Percentiles rank a stretch among this genome's conserved stretches.
These are phyloP conservation scores for Harlomillsia oculata DNA, from an alignment of 1,140 invertebrate genomes.

Conservation along the genomic window DNA sequence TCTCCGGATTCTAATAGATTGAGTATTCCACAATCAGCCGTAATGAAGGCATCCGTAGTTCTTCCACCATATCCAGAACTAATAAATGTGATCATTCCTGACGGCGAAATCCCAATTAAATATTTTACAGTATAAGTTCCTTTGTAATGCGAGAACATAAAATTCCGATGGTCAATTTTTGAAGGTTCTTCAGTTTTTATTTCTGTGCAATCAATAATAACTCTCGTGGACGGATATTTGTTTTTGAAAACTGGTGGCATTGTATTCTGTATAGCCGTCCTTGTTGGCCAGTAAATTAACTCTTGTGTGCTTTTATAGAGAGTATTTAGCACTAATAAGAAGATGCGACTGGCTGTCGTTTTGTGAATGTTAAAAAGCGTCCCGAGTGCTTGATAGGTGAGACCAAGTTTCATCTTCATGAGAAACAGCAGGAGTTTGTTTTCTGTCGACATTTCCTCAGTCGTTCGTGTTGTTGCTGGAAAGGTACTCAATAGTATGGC, in stretches of 20 bases:
- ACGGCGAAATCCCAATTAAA: slow-evolving; percentile 40
- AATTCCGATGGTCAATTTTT: slow-evolving; percentile 34
- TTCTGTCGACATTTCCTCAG: not conserved
- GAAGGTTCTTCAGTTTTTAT: slow-evolving; percentile 39
- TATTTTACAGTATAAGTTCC: slow-evolving; percentile 40
- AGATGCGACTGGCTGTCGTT: not conserved
- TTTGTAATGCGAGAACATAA: slow-evolving; percentile 41
- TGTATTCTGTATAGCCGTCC: slow-evolving; percentile 18
- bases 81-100: slow-evolving; percentile 39
- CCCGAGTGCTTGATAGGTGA: not conserved
- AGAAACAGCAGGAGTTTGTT: not conserved
- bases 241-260: slow-evolving; percentile 39
- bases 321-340: not conserved
- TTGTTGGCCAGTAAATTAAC: slow-evolving; percentile 1
- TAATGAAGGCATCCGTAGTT: slow-evolving; percentile 35
- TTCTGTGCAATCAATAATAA: slow-evolving; percentile 43
- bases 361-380: not conserved
- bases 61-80: slow-evolving; percentile 40
- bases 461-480: not conserved
- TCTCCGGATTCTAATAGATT: not conserved
- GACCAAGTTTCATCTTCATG: slow-evolving; percentile 3
- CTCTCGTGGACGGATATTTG: slow-evolving; percentile 37
- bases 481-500: not conserved
- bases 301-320: not conserved
- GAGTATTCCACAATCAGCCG: slow-evolving; percentile 1